Base-by-base conservation (phyloP, 2,888 invertebrate species). In the Carcina quercana region DNA sequence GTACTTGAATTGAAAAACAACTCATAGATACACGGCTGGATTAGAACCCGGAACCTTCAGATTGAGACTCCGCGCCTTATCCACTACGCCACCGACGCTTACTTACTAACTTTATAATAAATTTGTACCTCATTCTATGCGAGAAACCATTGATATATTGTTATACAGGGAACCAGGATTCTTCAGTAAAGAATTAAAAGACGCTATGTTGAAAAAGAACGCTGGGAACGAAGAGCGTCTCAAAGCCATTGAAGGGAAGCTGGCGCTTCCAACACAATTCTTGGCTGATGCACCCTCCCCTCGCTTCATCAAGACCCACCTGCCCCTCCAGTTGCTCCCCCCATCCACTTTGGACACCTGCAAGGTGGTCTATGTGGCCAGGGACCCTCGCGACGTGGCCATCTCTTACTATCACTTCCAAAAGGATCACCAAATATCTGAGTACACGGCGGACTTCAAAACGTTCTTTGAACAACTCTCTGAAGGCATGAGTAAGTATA, bases 311-410 rank as follows among this genome's bases (percentile, higher is more conserved):
- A 61, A 59, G 36, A 89, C 89, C 0, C 92, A 92, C 60, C 80
- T 92, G 38, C 91, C 92, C 0, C 85, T 91, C 28, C 88, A 88
- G 25, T 67, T 92, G 8, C 55, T 92, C 13, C 90, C 91, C 4
- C 85, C 85, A 1, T 74, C 80, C 47, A 61, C 88, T 4, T 55
- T 88, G 41, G 66, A 84, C 8, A 33, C 43, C 53, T 34, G 63
- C 27, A 51, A 89, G 88, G 71, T 52, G 1, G 86, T 94, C 30
- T 94, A 94, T 54, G 87, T 94, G 1, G 90, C 91, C 0, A 83
- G 94, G 33, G 91, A 94, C 69, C 92, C 94, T 0, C 91, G 91
- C 63, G 94, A 94, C 62, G 91, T 92, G 0, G 88, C 87, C 0
- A 90, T 93, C 0, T 94, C 94, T 0, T 91, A 85, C 57, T 94